Evolutionary conservation across 37 sponge, comb jelly and placozoan genomes (phyloP), one percentile per base, ranked within the genome.

Genomic region (Chondrosia reniformis): DNA sequence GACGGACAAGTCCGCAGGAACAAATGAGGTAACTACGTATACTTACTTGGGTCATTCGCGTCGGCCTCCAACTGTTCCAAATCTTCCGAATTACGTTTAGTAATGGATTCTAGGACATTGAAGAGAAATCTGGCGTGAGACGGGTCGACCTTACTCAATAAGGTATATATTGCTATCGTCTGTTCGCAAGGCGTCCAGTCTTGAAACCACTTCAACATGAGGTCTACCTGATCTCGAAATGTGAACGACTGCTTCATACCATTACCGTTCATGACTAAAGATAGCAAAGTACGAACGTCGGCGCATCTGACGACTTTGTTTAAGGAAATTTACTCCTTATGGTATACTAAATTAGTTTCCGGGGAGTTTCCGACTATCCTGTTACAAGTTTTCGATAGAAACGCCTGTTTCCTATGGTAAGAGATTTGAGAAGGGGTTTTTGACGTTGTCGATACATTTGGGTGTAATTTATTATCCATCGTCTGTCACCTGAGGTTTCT

Each of bases 171-270:
- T 0, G 94, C 87, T 31, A 96, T 92, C 17, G 91, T 87, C 82
- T 96, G 96, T 46, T 96, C 96, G 66, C 91, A 96, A 33, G 78
- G 87, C 76, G 83, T 92, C 94, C 93, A 96, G 54, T 84, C 80
- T 40, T 85, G 79, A 76, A 93, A 93, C 93, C 96, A 96, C 52
- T 85, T 71, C 30, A 74, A 59, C 27, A 96, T 56, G 72, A 61
- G 62, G 9, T 78, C 63, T 3, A 80, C 85, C 27, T 82, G 84
- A 46, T 95, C 95, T 4, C 95, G 75, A 45, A 92, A 95, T 24
- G 78, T 69, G 4, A 21, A 41, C 44, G 43, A 41, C 4, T 44
- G 41, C 43, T 34, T 69, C 15, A 69, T 25, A 21, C 72, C 72
- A 44, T 69, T 69, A 2, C 42, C 72, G 9, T 25, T 69, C 72